These are phyloP conservation scores for Acanthurus tractus DNA, from an alignment of 2,797 vertebrate species.

Conservation along the genomic window DNA sequence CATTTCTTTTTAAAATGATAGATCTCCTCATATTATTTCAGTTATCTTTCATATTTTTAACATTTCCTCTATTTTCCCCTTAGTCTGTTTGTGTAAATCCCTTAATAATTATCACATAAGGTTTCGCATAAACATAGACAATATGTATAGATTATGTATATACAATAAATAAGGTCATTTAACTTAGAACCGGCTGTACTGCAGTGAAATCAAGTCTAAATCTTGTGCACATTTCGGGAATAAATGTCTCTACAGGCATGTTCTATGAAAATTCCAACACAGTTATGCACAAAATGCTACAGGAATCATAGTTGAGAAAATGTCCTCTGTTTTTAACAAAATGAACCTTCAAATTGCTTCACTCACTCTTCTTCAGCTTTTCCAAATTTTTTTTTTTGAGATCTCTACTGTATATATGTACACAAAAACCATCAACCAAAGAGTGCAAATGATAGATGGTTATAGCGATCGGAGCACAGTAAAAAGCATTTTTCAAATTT, in stretches of 20 bases:
- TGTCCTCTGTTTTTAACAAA: constrained; percentile 53
- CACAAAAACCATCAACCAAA: background rate
- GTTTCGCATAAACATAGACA: too few species aligned
- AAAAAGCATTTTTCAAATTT: constrained; percentile 37
- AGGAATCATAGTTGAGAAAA: constrained; percentile 32
- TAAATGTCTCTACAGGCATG: constrained; percentile 9
- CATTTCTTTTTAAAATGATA: too few species aligned
- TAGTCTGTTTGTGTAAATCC: background rate
- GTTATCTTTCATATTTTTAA: background rate
- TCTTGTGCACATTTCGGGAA: background rate
- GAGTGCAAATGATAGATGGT: constrained; percentile 54
- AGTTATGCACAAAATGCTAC: constrained; percentile 24
- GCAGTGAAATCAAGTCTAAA: background rate
- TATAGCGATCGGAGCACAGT: background rate
- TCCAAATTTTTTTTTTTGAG: constrained; percentile 62
- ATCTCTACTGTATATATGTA: background rate
- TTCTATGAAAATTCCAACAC: constrained; percentile 31
- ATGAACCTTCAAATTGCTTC: constrained; percentile 67
- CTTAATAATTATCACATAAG: background rate
- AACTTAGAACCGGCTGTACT: constrained; percentile 7
- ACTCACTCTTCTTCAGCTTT: constrained; percentile 61
- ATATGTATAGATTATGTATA: too few species aligned
- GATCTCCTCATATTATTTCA: too few species aligned
- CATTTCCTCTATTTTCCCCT: background rate
- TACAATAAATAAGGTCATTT: constrained; percentile 7